phyloP scores from a whole-genome alignment of 1,140 invertebrate genomes.

The Globodera rostochiensis region DNA sequence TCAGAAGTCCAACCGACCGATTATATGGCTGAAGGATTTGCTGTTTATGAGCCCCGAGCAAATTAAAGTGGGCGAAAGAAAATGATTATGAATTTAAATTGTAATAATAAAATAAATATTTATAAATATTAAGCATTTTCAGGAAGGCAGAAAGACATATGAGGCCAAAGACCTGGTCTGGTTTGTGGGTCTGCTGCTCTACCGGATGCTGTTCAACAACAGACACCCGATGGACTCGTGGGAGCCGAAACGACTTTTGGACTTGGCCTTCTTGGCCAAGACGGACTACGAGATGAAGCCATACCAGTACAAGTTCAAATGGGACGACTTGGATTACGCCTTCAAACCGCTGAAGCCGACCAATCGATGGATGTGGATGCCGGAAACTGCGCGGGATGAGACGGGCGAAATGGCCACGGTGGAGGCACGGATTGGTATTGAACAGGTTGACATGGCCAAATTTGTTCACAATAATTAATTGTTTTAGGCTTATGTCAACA shows the following conservation, averaged over 20 bases:
- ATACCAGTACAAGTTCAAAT: not conserved
- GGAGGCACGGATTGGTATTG: not conserved
- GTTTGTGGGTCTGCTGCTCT: not conserved
- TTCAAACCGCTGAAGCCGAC: not conserved
- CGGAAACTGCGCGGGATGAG: not conserved
- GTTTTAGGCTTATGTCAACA: not conserved
- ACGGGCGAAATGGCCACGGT: not conserved
- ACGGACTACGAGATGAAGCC: not conserved
- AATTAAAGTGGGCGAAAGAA: not conserved
- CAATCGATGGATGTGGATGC: not conserved
- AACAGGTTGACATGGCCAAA: not conserved
- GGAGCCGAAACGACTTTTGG: not conserved
- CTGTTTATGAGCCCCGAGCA: not conserved
- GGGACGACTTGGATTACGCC: not conserved
- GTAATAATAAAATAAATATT: not conserved
- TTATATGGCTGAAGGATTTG: not conserved
- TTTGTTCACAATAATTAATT: not conserved
- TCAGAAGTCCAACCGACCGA: not conserved
- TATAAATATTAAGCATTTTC: not conserved
- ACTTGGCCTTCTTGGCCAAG: not conserved
- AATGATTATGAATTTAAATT: not conserved
- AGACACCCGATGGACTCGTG: not conserved
- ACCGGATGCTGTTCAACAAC: not conserved
- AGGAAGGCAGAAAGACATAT: not conserved
- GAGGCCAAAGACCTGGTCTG: not conserved